Evolutionary conservation across 2,797 vertebrate genomes (phyloP).

Genomic region (Molossus molossus): DNA sequence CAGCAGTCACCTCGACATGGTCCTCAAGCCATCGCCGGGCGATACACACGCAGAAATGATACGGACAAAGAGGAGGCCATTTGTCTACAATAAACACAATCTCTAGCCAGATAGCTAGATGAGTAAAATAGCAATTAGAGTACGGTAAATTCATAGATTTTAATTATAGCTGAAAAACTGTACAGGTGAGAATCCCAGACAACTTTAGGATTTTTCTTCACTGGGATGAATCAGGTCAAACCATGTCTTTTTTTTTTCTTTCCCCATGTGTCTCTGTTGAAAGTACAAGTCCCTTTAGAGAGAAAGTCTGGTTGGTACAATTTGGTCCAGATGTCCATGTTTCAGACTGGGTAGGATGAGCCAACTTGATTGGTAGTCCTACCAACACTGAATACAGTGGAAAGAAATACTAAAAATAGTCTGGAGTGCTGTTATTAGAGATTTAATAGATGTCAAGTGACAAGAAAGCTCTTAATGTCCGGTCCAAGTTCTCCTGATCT

Average conservation of each 20-base stretch:
- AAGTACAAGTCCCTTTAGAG: neutral
- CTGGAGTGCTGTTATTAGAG: neutral
- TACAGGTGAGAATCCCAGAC: neutral
- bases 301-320: neutral
- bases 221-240: neutral
- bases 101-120: neutral
- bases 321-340: neutral
- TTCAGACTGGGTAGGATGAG: neutral
- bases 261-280: neutral
- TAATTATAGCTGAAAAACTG: neutral
- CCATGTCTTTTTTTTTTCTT: fast-evolving
- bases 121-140: neutral
- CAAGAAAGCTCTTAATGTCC: neutral
- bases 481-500: fast-evolving
- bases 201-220: neutral
- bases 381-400: too few species aligned
- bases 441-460: neutral
- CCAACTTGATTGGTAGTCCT: neutral
- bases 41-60: fast-evolving
- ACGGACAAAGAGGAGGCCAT: neutral
- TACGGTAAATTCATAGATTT: neutral
- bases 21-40: neutral
- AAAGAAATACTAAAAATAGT: neutral
- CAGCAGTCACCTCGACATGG: fast-evolving
- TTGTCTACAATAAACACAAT: neutral